Evolutionary conservation across 2,113 vertebrate species (phyloP), one percentile per base, ranked within the genome.

Genomic region (Zosterops lateralis): DNA sequence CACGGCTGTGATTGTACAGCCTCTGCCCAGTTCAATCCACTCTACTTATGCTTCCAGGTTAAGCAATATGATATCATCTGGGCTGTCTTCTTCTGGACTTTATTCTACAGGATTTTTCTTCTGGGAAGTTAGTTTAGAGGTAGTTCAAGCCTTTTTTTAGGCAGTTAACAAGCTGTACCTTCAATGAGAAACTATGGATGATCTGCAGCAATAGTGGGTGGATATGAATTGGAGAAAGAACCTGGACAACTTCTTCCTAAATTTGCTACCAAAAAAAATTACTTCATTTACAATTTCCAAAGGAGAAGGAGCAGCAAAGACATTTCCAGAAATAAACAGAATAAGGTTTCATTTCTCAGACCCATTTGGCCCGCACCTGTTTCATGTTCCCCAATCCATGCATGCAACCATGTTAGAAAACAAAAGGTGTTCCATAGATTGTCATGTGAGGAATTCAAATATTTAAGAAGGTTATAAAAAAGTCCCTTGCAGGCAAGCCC

Each of bases 391-490:
- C 24, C 50, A 58, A 11, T 17, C 11, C 17, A 72, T 1, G 0
- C 53, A 42, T 16, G 11, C 11, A 71, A 51, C 31, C 26, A n/a
- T 0, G 1, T 79, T 70, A 44, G 25, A 84, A 81, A 87, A 50
- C 10, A 75, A 89, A 89, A 78, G 16, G 32, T 68, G 15, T 17
- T 92, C 34, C 75, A 72, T 31, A 84, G 13, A 79, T 87, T 53
- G 40, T 50, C 32, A 29, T 6, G 18, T 54, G 42, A 87, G 50
- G 45, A 82, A 76, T 62, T 76, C 70, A 93, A 68, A 51, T 62
- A 42, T 82, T 80, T 87, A 84, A 60, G 66, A 79, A 82, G 58
- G 62, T 82, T 87, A 75, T 36, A 79, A 26, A 75, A 81, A 76
- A 44, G 50, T 50, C 81, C 42, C 58, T 91, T 70, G 47, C 0